Conservation (phyloP, 2,113 vertebrate species). For the Spea bombifrons region DNA sequence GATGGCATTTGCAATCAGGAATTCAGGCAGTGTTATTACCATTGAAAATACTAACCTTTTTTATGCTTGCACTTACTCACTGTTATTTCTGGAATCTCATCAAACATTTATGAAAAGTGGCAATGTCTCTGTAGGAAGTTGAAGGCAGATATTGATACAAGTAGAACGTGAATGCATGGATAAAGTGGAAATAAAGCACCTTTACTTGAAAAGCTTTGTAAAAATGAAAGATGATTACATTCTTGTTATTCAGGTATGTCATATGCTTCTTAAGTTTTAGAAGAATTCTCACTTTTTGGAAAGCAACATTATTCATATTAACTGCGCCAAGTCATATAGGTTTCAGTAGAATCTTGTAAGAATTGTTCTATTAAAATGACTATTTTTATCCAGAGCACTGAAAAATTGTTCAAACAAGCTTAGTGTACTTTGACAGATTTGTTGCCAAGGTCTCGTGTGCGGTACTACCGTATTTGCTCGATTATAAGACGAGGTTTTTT, state of each 20-base stretch:
- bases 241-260: conserved; percentile 34
- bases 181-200: conserved; percentile 32
- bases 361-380: conserved; percentile 39
- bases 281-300: conserved; percentile 22
- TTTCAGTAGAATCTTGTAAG: conserved; percentile 27
- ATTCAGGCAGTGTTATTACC: conserved; percentile 35
- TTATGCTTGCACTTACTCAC: conserved; percentile 38
- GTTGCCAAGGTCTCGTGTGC: conserved; percentile 15
- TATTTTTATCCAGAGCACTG: conserved; percentile 28
- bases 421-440: conserved; percentile 36
- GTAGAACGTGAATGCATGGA: conserved; percentile 19
- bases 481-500: too few species aligned
- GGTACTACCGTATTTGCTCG: too few species aligned
- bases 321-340: conserved; percentile 23
- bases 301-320: conserved; percentile 36
- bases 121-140: conserved; percentile 33
- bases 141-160: conserved; percentile 42
- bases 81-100: conserved; percentile 35
- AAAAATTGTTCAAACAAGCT: conserved; percentile 11
- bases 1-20: conserved; percentile 43
- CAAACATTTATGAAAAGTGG: conserved; percentile 45
- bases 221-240: conserved; percentile 34
- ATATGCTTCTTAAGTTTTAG: conserved; percentile 34
- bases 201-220: conserved; percentile 21
- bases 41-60: conserved; percentile 40